Evolutionary conservation across 2,797 vertebrate genomes (phyloP).

Genomic region (Notolabrus celidotus): DNA sequence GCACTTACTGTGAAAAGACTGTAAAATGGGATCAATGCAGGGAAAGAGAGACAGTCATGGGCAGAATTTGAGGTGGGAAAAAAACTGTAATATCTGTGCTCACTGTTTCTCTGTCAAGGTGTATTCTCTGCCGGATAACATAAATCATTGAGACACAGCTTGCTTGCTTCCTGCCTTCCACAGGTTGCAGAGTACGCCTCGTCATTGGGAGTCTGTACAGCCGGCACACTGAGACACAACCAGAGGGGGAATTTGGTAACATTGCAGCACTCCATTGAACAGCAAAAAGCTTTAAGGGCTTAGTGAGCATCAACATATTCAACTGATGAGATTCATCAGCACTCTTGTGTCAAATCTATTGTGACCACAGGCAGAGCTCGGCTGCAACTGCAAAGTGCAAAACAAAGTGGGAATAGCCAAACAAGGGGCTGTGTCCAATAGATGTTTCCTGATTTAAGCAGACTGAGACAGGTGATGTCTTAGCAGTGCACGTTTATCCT

Average conservation of each 20-base stretch:
- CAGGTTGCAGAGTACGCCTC: conserved; percentile 68
- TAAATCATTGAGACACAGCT: conserved; percentile 76
- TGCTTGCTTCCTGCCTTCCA: conserved; percentile 71
- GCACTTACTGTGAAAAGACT: conserved; percentile 80
- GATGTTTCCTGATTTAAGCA: conserved; percentile 34
- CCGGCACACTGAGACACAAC: conserved; percentile 68
- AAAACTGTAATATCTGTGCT: conserved; percentile 72
- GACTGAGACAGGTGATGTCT: conserved; percentile 22
- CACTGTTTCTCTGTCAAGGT: conserved; percentile 77
- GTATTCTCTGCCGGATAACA: conserved; percentile 71
- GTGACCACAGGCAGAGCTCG: conserved; percentile 78
- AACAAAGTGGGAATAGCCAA: conserved; percentile 11
- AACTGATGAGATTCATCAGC: conserved; percentile 88
- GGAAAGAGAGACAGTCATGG: conserved; percentile 75
- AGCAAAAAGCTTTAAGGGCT: conserved; percentile 86
- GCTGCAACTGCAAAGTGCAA: conserved; percentile 52
- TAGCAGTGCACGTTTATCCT: no score
- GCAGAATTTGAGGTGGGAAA: conserved; percentile 71
- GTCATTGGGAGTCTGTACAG: conserved; percentile 63
- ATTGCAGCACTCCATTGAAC: conserved; percentile 87
- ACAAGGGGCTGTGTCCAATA: conserved; percentile 39
- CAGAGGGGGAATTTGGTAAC: conserved; percentile 82
- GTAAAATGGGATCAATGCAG: conserved; percentile 77
- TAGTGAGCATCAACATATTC: conserved; percentile 88
- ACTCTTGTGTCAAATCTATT: conserved; percentile 86